Evolutionary conservation across 2,797 vertebrate genomes (phyloP).

Genomic region (Sparidentex hasta): DNA sequence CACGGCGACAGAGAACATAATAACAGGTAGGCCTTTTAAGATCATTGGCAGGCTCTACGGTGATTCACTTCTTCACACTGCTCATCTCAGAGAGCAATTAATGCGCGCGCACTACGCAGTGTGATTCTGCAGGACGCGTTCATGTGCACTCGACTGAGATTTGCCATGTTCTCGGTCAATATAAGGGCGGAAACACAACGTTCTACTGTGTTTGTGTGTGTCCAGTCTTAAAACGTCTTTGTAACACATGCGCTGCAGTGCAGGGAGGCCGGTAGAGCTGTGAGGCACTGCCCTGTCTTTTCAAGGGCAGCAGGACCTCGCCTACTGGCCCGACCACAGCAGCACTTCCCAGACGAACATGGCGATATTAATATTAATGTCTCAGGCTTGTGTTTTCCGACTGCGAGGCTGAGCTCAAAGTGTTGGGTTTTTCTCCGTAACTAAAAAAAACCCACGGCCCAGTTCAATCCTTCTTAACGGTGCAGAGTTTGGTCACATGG

Average conservation of each 20-base stretch:
- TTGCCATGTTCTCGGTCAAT: neutral
- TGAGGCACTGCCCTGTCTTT: neutral
- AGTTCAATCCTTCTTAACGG: constrained; percentile 45
- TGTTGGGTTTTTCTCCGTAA: neutral
- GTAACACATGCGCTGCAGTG: constrained; percentile 19
- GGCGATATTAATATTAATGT: neutral
- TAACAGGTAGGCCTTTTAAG: constrained; percentile 74
- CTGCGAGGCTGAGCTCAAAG: neutral
- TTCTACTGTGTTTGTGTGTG: no score
- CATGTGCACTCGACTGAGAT: neutral
- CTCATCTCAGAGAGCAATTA: neutral
- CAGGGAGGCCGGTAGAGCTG: neutral
- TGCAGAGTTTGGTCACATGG: constrained; percentile 83
- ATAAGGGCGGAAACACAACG: no score
- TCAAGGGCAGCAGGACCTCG: constrained; percentile 46
- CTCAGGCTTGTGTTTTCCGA: neutral
- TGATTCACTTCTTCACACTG: neutral
- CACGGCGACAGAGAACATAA: constrained; percentile 68
- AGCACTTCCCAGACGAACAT: neutral
- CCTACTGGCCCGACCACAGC: neutral
- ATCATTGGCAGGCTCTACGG: neutral
- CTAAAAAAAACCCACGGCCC: neutral
- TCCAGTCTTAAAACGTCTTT: neutral
- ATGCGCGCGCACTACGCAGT: constrained; percentile 3
- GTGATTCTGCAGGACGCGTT: constrained; percentile 7